Evolutionary conservation across 2,113 vertebrate species (phyloP), one percentile per base, ranked within the genome.

Genomic region (Dasyornis broadbenti): DNA sequence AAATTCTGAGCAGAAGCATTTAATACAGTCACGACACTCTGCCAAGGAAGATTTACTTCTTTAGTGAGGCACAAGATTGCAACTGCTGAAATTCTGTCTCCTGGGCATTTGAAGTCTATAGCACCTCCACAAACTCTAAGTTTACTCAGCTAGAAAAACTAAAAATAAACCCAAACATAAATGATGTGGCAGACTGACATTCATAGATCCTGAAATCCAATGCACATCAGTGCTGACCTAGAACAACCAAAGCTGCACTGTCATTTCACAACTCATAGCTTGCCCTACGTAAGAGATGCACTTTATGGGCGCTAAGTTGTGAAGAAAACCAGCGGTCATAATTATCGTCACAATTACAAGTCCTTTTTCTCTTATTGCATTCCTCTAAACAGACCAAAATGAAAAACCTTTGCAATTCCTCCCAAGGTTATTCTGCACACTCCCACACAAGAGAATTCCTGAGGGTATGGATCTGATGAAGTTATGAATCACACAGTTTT

Each of bases 81-180:
- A 94, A 23, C 40, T 91, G 53, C 73, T 82, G 61, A 84, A 89
- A 78, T 87, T 86, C 57, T 86, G 57, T 72, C 84, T 91, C 65
- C 84, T 60, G 73, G 81, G 65, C 70, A 50, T 84, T 92, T 4
- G 3, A 68, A 88, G 65, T 54, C 73, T 61, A 53, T 14, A 72
- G 50, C 85, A 95, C 69, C 86, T 96, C 44, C 42, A 68, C 49
- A 87, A 78, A 77, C 28, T 68, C 22, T 0, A 70, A 64, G 89
- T 82, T 95, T 94, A 92, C 81, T 82, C 73, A 76, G 59, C 45
- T 60, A 89, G 56, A 73, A 92, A 88, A 90, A 65, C 76, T 92
- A 95, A 94, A 96, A 94, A 94, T 89, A 95, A 94, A 57, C 17
- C 17, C n/a, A 61, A 61, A 66, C 50, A 27, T 56, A 84, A 94